Percentiles rank a stretch among this genome's conserved stretches.
These are phyloP conservation scores for Cherax destructor DNA, from an alignment of 1,140 invertebrate species.

Conservation along the genomic window DNA sequence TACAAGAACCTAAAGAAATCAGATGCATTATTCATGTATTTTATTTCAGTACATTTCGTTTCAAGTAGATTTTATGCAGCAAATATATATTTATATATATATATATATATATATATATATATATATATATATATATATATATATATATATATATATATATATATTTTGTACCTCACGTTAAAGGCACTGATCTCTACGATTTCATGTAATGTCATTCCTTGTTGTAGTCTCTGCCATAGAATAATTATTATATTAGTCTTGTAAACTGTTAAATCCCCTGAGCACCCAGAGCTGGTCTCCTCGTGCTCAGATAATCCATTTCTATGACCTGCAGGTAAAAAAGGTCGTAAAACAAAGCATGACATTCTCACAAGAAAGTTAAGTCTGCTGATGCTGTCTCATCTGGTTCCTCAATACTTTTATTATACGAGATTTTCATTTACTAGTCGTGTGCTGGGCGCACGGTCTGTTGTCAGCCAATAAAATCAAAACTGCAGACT, in stretches of 20 bases:
- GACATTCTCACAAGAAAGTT: no score
- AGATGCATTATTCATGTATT: neutral
- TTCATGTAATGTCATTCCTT: neutral
- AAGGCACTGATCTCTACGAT: conserved; percentile 26
- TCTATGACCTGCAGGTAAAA: no score
- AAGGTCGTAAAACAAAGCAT: no score
- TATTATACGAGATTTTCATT: no score
- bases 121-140: neutral
- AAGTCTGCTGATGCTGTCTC: no score
- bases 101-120: neutral
- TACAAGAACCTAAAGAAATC: neutral
- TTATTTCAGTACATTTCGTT: neutral
- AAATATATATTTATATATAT: neutral
- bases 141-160: neutral
- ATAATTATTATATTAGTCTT: neutral
- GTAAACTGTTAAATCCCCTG: neutral
- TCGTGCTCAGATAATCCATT: neutral
- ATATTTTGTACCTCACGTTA: neutral
- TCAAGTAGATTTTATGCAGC: neutral
- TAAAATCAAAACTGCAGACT: no score
- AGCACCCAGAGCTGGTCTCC: neutral
- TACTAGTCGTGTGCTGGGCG: neutral
- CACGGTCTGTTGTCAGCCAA: neutral
- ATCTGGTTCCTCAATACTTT: no score
- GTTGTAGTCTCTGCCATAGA: neutral